Evolutionary conservation across 2,797 vertebrate species (phyloP).

Genomic region (Poecile montanus): DNA sequence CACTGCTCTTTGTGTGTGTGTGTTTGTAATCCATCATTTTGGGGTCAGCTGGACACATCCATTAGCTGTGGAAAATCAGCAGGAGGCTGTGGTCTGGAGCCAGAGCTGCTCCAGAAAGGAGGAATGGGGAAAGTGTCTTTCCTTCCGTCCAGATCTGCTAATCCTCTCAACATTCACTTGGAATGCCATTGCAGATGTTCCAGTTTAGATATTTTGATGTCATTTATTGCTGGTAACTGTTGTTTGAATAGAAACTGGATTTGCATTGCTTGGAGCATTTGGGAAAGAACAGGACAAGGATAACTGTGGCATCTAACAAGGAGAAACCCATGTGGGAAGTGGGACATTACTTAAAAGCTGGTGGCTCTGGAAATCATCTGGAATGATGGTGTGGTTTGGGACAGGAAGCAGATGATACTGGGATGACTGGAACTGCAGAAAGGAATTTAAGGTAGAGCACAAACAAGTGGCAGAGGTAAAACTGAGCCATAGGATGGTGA

Average conservation of each 20-base stretch:
- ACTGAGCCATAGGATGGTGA: background rate
- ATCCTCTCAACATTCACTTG: background rate
- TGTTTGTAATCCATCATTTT: background rate
- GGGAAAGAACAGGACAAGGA: background rate
- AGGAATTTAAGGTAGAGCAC: background rate
- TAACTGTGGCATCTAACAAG: background rate
- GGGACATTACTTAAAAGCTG: background rate
- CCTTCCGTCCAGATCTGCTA: background rate
- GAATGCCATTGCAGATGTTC: background rate
- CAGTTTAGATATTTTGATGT: background rate
- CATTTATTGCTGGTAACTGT: background rate
- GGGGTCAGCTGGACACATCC: background rate
- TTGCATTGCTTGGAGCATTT: background rate
- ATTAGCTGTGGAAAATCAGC: background rate
- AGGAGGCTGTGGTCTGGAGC: background rate
- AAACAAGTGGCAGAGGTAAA: background rate
- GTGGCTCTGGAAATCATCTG: rapidly evolving
- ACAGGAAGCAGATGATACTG: background rate
- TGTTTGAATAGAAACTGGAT: background rate
- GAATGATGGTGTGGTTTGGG: background rate
- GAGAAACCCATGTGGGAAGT: background rate
- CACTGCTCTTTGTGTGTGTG: background rate
- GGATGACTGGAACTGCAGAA: background rate
- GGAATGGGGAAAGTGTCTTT: background rate
- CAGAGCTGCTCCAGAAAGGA: background rate